These are phyloP conservation scores for Drosophila cognata DNA, from an alignment of 2,888 invertebrate species.

Conservation along the genomic window DNA sequence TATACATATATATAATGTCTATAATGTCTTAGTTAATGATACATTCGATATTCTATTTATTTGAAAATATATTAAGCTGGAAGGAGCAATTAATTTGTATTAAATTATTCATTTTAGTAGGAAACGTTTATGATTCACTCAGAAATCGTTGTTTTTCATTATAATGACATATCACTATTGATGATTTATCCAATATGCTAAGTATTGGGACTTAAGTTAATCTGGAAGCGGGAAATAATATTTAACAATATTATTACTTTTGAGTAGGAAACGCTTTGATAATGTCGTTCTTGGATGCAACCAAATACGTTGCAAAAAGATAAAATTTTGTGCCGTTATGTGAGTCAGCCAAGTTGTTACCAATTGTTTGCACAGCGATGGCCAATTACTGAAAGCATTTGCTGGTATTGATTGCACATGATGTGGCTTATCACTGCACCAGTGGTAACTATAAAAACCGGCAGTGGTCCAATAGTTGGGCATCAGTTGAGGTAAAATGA, in stretches of 20 bases:
- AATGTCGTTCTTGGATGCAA: not conserved
- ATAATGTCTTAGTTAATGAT: not conserved
- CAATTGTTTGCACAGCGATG: constrained; percentile 46
- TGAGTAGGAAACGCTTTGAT: not conserved
- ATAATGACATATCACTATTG: not conserved
- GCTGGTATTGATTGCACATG: constrained; percentile 46
- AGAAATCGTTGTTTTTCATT: not conserved
- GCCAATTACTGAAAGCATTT: constrained; percentile 70
- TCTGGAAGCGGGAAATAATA: not conserved
- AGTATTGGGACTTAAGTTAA: not conserved
- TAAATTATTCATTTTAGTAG: not conserved
- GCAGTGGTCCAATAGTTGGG: not conserved
- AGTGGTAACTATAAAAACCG: constrained; percentile 55
- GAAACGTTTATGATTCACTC: not conserved
- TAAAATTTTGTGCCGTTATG: not conserved
- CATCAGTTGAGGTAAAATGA: constrained; percentile 56
- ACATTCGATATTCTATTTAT: not conserved
- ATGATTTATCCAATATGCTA: not conserved
- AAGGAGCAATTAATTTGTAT: not conserved
- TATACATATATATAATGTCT: too few species aligned
- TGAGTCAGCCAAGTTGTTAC: constrained; percentile 22
- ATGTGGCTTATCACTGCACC: constrained; percentile 26
- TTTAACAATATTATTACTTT: not conserved
- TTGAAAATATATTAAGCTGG: not conserved
- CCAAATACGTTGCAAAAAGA: not conserved